These are phyloP conservation scores for Heliconius aoede DNA, from an alignment of 2,888 invertebrate species.

Conservation along the genomic window DNA sequence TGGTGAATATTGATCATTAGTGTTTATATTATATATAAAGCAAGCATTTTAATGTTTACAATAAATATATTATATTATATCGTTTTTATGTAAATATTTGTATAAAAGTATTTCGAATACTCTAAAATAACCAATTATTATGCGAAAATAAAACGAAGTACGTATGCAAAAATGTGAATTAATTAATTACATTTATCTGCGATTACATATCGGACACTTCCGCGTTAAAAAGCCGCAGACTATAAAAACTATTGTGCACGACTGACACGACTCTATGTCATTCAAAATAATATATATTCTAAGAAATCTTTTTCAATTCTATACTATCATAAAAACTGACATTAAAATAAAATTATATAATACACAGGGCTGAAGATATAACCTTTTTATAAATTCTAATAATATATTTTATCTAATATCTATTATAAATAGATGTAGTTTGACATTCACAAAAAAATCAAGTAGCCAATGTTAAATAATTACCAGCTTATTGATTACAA, in stretches of 20 bases:
- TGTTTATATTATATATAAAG: neutral
- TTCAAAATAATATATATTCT: slow-evolving; percentile 4
- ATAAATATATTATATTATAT: neutral
- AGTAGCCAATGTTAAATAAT: neutral
- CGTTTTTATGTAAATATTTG: too few species aligned
- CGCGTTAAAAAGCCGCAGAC: neutral
- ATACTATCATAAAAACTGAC: neutral
- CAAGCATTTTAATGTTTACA: neutral
- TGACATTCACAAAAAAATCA: neutral
- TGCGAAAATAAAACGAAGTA: neutral
- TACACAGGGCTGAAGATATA: neutral
- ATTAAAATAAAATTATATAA: neutral
- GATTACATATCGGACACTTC: slow-evolving; percentile 1
- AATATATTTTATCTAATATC: neutral
- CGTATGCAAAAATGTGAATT: slow-evolving; percentile 4
- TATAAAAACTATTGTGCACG: slow-evolving; percentile 14
- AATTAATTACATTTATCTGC: neutral
- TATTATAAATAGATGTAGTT: neutral
- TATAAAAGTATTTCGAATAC: too few species aligned
- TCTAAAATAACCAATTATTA: neutral
- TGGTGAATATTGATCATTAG: neutral
- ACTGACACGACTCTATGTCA: neutral
- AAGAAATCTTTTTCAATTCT: neutral
- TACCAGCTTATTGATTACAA: neutral
- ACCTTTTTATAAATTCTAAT: neutral